phyloP scores from a whole-genome alignment of 2,888 invertebrate genomes.

The Galerucella pusilla region DNA sequence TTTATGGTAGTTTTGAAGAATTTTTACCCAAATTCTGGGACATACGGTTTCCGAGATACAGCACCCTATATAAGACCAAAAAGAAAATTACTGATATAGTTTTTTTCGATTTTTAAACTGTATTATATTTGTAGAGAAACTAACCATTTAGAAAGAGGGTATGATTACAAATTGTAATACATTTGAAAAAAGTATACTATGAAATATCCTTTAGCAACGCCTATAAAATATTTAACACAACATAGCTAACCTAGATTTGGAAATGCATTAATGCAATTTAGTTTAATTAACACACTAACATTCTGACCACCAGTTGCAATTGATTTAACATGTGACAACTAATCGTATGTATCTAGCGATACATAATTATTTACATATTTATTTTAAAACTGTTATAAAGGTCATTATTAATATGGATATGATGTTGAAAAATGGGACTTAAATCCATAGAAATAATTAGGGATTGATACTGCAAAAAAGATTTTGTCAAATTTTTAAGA shows the following conservation, averaged over 20 bases:
- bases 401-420: no score
- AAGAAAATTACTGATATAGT: no score
- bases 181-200: neutral
- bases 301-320: neutral
- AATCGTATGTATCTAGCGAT: neutral
- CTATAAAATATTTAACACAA: neutral
- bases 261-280: constrained; percentile 3
- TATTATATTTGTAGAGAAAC: neutral
- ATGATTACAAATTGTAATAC: neutral
- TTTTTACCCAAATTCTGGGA: no score
- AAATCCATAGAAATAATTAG: no score
- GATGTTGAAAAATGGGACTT: no score
- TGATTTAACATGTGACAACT: neutral
- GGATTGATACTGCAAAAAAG: no score
- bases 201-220: neutral
- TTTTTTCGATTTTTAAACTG: neutral
- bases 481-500: no score
- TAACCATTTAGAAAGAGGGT: neutral
- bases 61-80: no score
- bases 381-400: no score
- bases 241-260: constrained; percentile 3
- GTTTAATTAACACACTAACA: neutral
- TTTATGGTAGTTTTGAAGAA: no score
- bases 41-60: no score
- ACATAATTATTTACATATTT: no score